phyloP scores from a whole-genome alignment of 2,113 vertebrate genomes.

The Perognathus longimembris region DNA sequence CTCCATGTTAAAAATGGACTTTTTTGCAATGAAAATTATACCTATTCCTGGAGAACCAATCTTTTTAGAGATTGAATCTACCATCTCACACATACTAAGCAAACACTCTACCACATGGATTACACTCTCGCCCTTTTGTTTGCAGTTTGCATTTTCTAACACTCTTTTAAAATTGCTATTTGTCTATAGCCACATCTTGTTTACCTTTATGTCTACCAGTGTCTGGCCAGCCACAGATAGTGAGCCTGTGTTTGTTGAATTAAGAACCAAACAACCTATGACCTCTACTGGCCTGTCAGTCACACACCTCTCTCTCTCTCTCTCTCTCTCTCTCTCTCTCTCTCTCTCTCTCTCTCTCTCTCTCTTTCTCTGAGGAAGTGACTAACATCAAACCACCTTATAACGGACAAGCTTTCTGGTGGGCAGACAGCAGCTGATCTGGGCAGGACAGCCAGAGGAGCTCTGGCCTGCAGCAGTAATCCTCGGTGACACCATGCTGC shows the following conservation, averaged over 20 bases:
- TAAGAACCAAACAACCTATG: background rate
- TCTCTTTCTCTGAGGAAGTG: constrained; percentile 64
- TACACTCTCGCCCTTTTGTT: no score
- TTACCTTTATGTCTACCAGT: background rate
- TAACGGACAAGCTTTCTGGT: background rate
- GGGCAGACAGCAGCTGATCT: background rate
- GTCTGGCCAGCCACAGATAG: background rate
- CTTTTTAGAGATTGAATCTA: no score
- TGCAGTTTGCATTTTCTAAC: no score
- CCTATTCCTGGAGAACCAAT: no score
- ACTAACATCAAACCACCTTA: constrained; percentile 38
- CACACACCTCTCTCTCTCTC: no score
- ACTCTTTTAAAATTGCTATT: background rate
- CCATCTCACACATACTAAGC: no score
- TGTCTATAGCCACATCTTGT: background rate
- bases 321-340: no score
- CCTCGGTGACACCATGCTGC: constrained; percentile 5
- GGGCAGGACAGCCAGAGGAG: background rate
- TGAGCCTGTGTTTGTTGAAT: background rate
- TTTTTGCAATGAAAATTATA: no score
- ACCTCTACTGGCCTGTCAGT: background rate
- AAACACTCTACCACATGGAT: no score
- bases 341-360: no score
- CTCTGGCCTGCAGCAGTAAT: no score
- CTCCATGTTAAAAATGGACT: no score